Conservation (phyloP, 2,797 vertebrate species). For the Glyptemys insculpta region DNA sequence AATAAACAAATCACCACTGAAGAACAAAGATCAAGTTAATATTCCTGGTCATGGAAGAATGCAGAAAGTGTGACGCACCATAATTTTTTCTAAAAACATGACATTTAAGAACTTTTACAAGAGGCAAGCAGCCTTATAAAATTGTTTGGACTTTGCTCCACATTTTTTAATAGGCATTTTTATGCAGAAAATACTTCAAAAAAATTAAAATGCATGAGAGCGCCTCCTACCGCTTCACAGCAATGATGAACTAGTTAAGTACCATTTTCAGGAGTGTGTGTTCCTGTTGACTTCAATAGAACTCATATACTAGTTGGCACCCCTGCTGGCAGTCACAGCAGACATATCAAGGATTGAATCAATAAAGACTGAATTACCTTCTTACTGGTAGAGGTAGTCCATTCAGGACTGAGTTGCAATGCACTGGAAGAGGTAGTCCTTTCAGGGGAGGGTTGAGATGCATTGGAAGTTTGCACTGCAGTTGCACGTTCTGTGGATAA, state of each 20-base stretch:
- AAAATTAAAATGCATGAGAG: background rate
- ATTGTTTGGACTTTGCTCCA: background rate
- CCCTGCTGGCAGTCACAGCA: background rate
- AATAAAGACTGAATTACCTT: slow-evolving; percentile 8
- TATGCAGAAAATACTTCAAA: background rate
- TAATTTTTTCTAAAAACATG: background rate
- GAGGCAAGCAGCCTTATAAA: background rate
- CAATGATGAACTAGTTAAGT: slow-evolving; percentile 31
- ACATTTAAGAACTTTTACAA: background rate
- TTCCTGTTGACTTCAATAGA: slow-evolving; percentile 16
- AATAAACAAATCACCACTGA: background rate
- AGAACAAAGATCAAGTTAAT: background rate
- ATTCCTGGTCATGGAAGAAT: accelerated
- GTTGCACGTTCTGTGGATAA: background rate
- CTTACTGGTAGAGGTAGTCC: background rate
- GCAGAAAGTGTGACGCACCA: background rate
- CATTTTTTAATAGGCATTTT: background rate
- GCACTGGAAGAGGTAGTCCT: background rate
- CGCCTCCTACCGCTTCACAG: background rate
- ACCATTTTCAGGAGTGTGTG: background rate
- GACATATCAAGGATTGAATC: background rate
- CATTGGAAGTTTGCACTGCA: background rate
- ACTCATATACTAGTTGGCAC: background rate
- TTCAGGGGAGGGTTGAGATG: background rate
- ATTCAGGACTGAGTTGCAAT: background rate